These are phyloP conservation scores for Prorops nasuta DNA, from an alignment of 1,140 invertebrate species.

Conservation along the genomic window DNA sequence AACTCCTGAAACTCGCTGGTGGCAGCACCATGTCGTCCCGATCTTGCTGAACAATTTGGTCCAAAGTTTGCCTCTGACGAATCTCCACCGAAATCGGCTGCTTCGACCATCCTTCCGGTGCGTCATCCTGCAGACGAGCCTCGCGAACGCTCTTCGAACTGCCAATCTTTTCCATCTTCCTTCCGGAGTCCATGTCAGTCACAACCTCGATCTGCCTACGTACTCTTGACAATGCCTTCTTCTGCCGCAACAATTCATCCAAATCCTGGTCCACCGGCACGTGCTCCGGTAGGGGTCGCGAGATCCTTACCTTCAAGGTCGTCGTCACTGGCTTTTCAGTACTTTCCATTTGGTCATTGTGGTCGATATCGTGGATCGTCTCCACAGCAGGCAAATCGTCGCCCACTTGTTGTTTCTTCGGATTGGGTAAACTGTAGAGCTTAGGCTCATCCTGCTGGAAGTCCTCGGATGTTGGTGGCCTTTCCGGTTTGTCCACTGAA, in stretches of 20 bases:
- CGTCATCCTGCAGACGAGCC: slow-evolving; percentile 22
- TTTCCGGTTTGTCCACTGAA: too few relatives aligned
- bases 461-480: too few relatives aligned
- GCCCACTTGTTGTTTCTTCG: too few relatives aligned
- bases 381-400: too few relatives aligned
- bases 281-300: too few relatives aligned
- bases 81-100: slow-evolving; percentile 45
- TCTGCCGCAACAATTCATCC: slow-evolving; percentile 10
- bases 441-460: too few relatives aligned
- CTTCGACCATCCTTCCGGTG: slow-evolving; percentile 41
- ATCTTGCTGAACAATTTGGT: slow-evolving; percentile 22
- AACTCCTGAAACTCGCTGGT: slow-evolving; percentile 11
- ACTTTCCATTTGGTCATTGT: slow-evolving; percentile 1
- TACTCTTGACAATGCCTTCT: too few relatives aligned
- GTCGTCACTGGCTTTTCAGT: too few relatives aligned
- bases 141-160: slow-evolving; percentile 36
- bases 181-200: slow-evolving; percentile 1
- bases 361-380: too few relatives aligned
- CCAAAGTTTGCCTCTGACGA: slow-evolving; percentile 30
- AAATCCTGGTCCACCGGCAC: too few relatives aligned
- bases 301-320: too few relatives aligned
- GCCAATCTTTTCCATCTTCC: slow-evolving; percentile 39
- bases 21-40: slow-evolving; percentile 1
- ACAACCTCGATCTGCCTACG: slow-evolving; percentile 36
- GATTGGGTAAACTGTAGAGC: too few relatives aligned